Evolutionary conservation across 2,888 invertebrate species (phyloP).

Genomic region (Cephus rjabovi): DNA sequence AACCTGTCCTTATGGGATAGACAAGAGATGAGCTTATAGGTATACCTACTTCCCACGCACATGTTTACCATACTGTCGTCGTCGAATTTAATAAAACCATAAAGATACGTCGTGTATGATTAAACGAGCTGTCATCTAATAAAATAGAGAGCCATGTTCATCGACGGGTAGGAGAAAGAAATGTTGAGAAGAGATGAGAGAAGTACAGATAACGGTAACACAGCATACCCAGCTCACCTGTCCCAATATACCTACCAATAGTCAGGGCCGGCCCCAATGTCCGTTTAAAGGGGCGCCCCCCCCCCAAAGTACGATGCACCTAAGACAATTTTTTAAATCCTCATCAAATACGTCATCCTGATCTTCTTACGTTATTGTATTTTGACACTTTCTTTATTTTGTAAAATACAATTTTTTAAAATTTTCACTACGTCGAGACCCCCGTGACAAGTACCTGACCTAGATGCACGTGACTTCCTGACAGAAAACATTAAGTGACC

Average conservation of each 20-base stretch:
- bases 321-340: neutral
- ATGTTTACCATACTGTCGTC: slow-evolving; percentile 2
- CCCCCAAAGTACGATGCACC: neutral
- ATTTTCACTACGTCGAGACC: neutral
- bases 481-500: neutral
- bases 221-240: slow-evolving; percentile 38
- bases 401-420: neutral
- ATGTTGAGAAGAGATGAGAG: slow-evolving; percentile 14
- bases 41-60: neutral
- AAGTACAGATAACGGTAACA: slow-evolving; percentile 38
- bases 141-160: slow-evolving; percentile 8
- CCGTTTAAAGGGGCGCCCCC: neutral
- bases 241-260: slow-evolving; percentile 31
- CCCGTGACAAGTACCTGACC: neutral
- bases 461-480: neutral
- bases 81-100: slow-evolving; percentile 3
- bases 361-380: neutral
- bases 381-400: neutral
- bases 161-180: slow-evolving; percentile 11
- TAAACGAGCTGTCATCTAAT: slow-evolving; percentile 10
- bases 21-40: neutral
- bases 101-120: slow-evolving; percentile 11
- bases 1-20: neutral
- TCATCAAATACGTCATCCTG: neutral
- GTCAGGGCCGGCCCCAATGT: slow-evolving; percentile 3